phyloP scores from a whole-genome alignment of 1,140 invertebrate genomes.

The Listronotus bonariensis region DNA sequence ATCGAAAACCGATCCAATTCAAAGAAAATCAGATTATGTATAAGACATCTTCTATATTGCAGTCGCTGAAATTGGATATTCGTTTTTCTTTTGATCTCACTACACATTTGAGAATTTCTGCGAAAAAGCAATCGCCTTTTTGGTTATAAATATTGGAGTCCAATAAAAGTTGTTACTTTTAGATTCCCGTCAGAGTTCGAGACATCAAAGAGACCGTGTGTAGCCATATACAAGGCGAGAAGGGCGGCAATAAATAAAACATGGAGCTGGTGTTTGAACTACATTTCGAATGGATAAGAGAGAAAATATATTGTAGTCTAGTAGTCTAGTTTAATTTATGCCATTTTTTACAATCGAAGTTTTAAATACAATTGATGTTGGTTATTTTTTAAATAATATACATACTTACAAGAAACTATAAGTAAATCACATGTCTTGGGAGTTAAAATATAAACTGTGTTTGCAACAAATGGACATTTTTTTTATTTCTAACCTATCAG shows the following conservation, averaged over 20 bases:
- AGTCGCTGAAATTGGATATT: conserved; percentile 34
- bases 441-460: no score
- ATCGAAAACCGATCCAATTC: conserved; percentile 27
- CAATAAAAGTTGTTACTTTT: conserved; percentile 56
- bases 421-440: no score
- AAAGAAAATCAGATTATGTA: conserved; percentile 39
- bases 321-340: no score
- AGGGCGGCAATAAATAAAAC: conserved; percentile 26
- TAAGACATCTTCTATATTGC: conserved; percentile 33
- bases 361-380: no score
- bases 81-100: conserved; percentile 37
- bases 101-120: conserved; percentile 34
- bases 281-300: no score
- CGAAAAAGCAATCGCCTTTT: conserved; percentile 36
- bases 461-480: no score
- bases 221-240: conserved; percentile 2
- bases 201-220: conserved; percentile 26
- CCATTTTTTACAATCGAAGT: no score
- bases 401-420: no score
- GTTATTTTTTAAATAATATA: no score
- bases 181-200: conserved; percentile 28
- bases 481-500: no score
- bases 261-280: conserved; percentile 10
- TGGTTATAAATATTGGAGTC: conserved; percentile 55
- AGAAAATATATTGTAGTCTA: no score